These are phyloP conservation scores for Spodoptera littoralis DNA, from an alignment of 2,888 invertebrate species.

Conservation along the genomic window DNA sequence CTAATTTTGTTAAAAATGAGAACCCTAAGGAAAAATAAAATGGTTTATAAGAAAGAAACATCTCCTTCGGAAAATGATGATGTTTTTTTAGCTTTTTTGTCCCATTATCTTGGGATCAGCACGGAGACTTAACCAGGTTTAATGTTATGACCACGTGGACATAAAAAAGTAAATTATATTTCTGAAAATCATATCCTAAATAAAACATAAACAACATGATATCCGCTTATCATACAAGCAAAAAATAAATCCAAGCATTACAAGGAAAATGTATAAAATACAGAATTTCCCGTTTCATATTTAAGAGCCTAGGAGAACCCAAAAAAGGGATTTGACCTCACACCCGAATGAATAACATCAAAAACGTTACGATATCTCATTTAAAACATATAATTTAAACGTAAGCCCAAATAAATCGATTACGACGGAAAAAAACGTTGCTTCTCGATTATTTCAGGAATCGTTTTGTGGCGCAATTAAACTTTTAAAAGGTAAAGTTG, in stretches of 20 bases:
- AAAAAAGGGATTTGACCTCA: conserved; percentile 39
- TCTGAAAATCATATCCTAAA: too few species aligned
- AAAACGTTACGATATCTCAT: conserved; percentile 36
- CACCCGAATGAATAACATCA: conserved; percentile 42
- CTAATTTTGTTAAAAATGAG: too few species aligned
- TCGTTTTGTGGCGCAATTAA: conserved; percentile 31
- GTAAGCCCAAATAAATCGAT: conserved; percentile 44
- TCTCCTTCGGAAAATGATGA: too few species aligned
- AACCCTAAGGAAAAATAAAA: too few species aligned
- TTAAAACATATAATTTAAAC: conserved; percentile 42
- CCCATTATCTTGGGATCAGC: too few species aligned
- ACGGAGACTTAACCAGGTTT: too few species aligned
- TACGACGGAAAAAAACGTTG: conserved; percentile 27
- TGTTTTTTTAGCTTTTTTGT: too few species aligned
- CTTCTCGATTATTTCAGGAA: conserved; percentile 19
- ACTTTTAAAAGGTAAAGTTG: conserved; percentile 27
- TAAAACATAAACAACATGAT: background rate
- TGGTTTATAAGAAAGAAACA: too few species aligned
- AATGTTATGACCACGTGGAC: too few species aligned
- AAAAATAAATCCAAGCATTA: conserved; percentile 12
- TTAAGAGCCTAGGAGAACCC: conserved; percentile 30
- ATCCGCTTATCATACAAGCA: conserved; percentile 1
- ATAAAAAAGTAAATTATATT: too few species aligned
- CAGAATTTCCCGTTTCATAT: conserved; percentile 30
- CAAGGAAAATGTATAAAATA: conserved; percentile 18